Evolutionary conservation across 2,888 invertebrate species (phyloP).

Genomic region (Glyphotaelius pellucidus): DNA sequence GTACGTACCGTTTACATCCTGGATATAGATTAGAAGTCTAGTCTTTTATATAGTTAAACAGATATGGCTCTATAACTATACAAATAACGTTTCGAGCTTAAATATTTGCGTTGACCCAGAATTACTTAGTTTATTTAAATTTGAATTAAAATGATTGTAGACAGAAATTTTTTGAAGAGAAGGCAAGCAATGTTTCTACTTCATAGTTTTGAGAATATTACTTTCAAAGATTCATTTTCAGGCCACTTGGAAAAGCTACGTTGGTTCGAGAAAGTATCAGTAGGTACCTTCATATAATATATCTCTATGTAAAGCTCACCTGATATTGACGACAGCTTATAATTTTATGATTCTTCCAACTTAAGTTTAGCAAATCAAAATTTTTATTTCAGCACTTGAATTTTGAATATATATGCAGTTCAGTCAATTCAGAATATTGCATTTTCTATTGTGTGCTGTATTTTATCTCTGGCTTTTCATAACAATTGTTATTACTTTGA

Average conservation of each 20-base stretch:
- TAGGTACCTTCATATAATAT: background rate
- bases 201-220: background rate
- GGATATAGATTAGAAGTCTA: no score
- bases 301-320: background rate
- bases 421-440: no score
- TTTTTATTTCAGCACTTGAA: background rate
- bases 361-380: background rate
- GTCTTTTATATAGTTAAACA: background rate
- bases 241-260: background rate
- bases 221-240: background rate
- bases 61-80: background rate
- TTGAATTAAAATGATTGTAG: no score
- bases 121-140: no score
- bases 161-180: no score
- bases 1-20: no score
- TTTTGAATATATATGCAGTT: no score
- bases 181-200: no score
- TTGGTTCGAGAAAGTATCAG: background rate
- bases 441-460: background rate
- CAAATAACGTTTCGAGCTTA: background rate
- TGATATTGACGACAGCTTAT: background rate
- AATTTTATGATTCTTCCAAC: background rate
- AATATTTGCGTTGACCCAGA: background rate
- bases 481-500: background rate
- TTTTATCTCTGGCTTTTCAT: background rate